Evolutionary conservation across 2,113 vertebrate species (phyloP).

Genomic region (Chaenogobius annularis): DNA sequence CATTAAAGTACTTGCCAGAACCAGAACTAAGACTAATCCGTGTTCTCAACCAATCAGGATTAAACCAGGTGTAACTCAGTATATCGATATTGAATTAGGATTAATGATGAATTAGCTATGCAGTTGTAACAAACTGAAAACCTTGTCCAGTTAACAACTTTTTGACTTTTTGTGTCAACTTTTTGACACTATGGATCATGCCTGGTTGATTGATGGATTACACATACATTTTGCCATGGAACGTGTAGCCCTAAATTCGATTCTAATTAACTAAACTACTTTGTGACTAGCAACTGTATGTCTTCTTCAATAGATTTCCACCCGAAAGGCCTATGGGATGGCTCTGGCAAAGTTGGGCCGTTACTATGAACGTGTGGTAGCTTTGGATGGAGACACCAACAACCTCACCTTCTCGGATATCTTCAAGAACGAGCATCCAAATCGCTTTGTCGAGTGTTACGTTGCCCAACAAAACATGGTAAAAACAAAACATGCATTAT

Average conservation of each 20-base stretch:
- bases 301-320: slow-evolving; percentile 80
- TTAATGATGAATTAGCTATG: no score
- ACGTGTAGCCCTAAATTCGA: not conserved
- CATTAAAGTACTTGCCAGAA: no score
- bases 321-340: slow-evolving; percentile 89
- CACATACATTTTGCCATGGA: not conserved
- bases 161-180: no score
- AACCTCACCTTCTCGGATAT: slow-evolving; percentile 92
- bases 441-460: slow-evolving; percentile 92
- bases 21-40: no score
- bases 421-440: slow-evolving; percentile 93
- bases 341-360: slow-evolving; percentile 90
- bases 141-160: no score
- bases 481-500: slow-evolving; percentile 14
- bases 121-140: no score
- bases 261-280: not conserved
- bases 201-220: not conserved
- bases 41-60: no score
- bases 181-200: no score
- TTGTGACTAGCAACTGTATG: not conserved
- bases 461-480: slow-evolving; percentile 98
- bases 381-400: slow-evolving; percentile 92
- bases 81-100: no score
- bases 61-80: no score
- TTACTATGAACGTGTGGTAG: slow-evolving; percentile 86